A percentile compares a stretch with the other conserved stretches of the same genome.
Conservation (phyloP, 2,888 invertebrate genomes). For the Podotricha telesiphe region DNA sequence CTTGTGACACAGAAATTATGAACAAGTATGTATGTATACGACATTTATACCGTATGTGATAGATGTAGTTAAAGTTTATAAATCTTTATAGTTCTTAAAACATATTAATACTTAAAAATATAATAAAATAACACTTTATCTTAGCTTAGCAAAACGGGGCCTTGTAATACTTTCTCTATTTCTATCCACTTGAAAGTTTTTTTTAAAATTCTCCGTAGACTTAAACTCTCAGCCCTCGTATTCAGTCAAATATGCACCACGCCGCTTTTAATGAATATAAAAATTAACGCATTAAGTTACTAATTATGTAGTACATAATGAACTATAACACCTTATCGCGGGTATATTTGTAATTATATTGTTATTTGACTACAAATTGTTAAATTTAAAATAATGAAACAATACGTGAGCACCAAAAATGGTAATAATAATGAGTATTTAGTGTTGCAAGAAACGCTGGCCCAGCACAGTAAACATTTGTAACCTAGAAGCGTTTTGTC, state of each 20-base stretch:
- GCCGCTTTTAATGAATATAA: not conserved
- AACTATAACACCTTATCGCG: constrained; percentile 8
- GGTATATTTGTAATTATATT: constrained; percentile 2
- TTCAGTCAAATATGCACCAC: not conserved
- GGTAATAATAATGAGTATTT: constrained; percentile 27
- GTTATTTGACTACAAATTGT: constrained; percentile 8
- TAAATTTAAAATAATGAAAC: constrained; percentile 11
- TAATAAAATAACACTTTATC: too few relatives aligned
- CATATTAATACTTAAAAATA: too few relatives aligned
- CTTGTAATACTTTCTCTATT: too few relatives aligned
- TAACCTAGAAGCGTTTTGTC: constrained; percentile 70
- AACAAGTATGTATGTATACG: constrained; percentile 44
- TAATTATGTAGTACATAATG: constrained; percentile 14
- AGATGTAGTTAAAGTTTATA: not conserved
- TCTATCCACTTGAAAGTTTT: too few relatives aligned
- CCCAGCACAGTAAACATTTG: constrained; percentile 53
- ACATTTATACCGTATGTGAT: constrained; percentile 28
- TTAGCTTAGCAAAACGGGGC: too few relatives aligned
- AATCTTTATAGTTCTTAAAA: too few relatives aligned
- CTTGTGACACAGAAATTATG: constrained; percentile 48
- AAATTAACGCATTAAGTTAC: not conserved
- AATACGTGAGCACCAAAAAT: constrained; percentile 18
- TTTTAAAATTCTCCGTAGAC: too few relatives aligned
- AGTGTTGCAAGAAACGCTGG: constrained; percentile 32
- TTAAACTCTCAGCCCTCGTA: not conserved